Percentiles rank a stretch among this genome's conserved stretches.
Evolutionary conservation across 2,797 vertebrate genomes (phyloP).

Genomic region (Anguilla marmorata): DNA sequence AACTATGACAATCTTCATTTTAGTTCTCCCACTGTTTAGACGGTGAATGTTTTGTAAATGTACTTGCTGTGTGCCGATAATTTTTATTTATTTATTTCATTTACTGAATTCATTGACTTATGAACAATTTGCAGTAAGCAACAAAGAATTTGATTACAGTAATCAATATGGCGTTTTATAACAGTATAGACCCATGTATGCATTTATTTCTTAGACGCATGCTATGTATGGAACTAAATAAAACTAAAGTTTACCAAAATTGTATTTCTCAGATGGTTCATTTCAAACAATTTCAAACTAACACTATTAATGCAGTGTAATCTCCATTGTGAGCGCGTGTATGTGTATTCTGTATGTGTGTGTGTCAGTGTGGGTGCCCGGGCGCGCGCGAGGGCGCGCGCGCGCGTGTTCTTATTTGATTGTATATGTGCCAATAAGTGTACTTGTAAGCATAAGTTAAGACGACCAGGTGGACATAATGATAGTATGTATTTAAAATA

Average conservation of each 20-base stretch:
- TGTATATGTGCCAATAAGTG: background rate
- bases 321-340: background rate
- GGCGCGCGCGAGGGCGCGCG: background rate
- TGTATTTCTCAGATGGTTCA: slow-evolving; percentile 24
- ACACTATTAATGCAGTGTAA: background rate
- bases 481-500: background rate
- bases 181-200: slow-evolving; percentile 59
- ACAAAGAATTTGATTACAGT: slow-evolving; percentile 51
- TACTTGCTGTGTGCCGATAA: slow-evolving; percentile 45
- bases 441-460: background rate
- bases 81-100: slow-evolving; percentile 56
- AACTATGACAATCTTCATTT: slow-evolving; percentile 60
- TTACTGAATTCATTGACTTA: slow-evolving; percentile 44
- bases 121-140: slow-evolving; percentile 48
- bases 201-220: slow-evolving; percentile 69
- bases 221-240: slow-evolving; percentile 70
- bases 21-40: slow-evolving; percentile 46
- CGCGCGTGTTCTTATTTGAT: background rate
- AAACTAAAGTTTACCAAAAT: slow-evolving; percentile 54
- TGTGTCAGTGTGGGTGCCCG: background rate
- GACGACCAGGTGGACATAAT: background rate
- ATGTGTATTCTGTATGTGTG: background rate
- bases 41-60: slow-evolving; percentile 44
- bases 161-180: slow-evolving; percentile 59
- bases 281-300: background rate